Evolutionary conservation across 2,113 vertebrate species (phyloP).

Genomic region (Lycaon pictus): DNA sequence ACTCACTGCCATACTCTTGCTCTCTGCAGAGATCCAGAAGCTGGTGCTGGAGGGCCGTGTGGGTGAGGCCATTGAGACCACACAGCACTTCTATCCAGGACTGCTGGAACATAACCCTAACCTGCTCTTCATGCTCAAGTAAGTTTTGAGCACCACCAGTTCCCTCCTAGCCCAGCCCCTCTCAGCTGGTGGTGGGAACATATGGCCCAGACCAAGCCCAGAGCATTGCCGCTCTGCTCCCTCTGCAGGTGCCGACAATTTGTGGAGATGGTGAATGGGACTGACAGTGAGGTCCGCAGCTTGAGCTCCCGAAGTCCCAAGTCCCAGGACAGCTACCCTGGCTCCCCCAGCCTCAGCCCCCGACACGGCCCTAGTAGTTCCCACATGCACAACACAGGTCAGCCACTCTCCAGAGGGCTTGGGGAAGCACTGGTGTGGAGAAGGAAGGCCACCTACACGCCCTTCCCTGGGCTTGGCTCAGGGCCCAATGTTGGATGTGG

Average conservation of each 20-base stretch:
- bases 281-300: conserved; percentile 97
- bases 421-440: conserved; percentile 55
- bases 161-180: conserved; percentile 51
- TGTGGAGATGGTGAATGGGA: conserved; percentile 99
- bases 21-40: conserved; percentile 96
- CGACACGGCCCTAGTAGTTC: conserved; percentile 93
- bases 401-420: conserved; percentile 71
- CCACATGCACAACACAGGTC: conserved; percentile 93
- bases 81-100: conserved; percentile 96
- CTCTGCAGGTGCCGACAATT: conserved; percentile 96
- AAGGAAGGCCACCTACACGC: not conserved
- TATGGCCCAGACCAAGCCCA: not conserved
- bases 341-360: conserved; percentile 95
- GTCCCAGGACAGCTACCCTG: conserved; percentile 97
- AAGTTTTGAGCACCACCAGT: conserved; percentile 83
- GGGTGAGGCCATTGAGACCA: conserved; percentile 97
- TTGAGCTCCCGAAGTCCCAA: conserved; percentile 95
- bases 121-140: conserved; percentile 99
- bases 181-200: not conserved
- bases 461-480: conserved; percentile 44
- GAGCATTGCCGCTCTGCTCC: conserved; percentile 59
- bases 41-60: conserved; percentile 97
- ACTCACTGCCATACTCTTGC: conserved; percentile 63
- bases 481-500: conserved; percentile 42
- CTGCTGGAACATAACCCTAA: conserved; percentile 98